A percentile compares a stretch with the other conserved stretches of the same genome.
Evolutionary conservation across 2,113 vertebrate species (phyloP).

Genomic region (Callipepla squamata): DNA sequence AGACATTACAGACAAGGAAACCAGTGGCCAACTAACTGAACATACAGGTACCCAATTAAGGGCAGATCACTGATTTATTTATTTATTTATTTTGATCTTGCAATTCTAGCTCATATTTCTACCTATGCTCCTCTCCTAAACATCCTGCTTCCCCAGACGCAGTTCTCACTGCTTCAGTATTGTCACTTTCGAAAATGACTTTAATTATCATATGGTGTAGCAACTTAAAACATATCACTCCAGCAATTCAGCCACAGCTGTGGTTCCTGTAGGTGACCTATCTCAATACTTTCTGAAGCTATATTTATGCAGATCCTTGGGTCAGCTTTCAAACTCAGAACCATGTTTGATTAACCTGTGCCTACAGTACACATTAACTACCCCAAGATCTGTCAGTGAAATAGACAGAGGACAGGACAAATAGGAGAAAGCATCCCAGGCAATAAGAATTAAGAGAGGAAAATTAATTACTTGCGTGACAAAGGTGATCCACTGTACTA

Average conservation of each 20-base stretch:
- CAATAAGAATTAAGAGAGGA: neutral
- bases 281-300: neutral
- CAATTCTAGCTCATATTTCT: neutral
- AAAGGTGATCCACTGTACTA: neutral
- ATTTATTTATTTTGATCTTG: neutral
- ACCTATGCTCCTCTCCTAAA: neutral
- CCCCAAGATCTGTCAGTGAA: neutral
- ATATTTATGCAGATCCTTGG: neutral
- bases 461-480: neutral
- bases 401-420: neutral
- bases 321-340: neutral
- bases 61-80: neutral
- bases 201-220: neutral
- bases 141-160: neutral
- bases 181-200: neutral
- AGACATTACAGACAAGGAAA: neutral
- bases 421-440: neutral
- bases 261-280: neutral
- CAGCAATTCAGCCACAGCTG: neutral
- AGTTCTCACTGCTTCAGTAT: neutral
- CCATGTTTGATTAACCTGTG: neutral
- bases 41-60: neutral
- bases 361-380: neutral
- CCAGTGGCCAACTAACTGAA: neutral
- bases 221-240: neutral